phyloP scores from a whole-genome alignment of 2,113 vertebrate species.

The Brevimyrus niger region DNA sequence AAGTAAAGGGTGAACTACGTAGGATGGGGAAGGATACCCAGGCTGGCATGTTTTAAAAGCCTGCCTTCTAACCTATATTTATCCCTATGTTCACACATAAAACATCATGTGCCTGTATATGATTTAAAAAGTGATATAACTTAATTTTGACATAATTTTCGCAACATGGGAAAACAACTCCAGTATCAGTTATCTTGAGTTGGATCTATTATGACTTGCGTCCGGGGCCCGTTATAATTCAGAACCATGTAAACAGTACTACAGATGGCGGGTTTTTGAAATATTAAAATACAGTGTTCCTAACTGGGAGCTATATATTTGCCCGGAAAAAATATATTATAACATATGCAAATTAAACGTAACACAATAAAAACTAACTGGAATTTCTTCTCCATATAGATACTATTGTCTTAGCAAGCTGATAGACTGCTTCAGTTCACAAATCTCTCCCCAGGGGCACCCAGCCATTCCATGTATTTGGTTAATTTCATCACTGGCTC shows the following conservation, averaged over 20 bases:
- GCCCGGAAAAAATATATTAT: background rate
- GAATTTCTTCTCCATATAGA: background rate
- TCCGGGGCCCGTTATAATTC: background rate
- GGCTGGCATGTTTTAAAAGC: background rate
- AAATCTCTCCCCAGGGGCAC: background rate
- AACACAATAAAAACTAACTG: background rate
- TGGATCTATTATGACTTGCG: background rate
- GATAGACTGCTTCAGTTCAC: background rate
- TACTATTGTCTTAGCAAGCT: background rate
- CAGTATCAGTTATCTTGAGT: background rate
- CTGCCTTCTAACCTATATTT: background rate
- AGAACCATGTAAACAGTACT: background rate
- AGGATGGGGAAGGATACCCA: background rate
- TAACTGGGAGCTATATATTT: background rate
- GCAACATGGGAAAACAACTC: background rate
- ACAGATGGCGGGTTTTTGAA: background rate
- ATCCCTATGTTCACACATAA: background rate
- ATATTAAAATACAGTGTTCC: background rate
- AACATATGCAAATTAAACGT: background rate
- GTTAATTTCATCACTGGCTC: background rate
- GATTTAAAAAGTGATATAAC: background rate
- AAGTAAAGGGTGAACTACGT: background rate
- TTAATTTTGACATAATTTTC: background rate
- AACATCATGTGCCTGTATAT: background rate
- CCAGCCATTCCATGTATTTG: background rate